Conservation (phyloP, 2,113 vertebrate genomes). For the Upupa epops region DNA sequence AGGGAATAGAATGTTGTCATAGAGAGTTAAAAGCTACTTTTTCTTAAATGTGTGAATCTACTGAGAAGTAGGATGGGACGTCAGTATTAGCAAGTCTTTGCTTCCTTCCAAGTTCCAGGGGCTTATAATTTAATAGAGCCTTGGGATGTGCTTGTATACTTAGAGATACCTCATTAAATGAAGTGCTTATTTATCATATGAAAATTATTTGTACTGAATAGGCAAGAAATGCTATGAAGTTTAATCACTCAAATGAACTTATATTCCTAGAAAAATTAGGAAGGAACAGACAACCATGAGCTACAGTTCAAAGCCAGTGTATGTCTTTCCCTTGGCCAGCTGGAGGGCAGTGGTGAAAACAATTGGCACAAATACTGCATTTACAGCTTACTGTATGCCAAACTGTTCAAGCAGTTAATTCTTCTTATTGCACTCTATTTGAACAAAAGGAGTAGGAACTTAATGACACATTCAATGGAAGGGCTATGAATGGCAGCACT, state of each 20-base stretch:
- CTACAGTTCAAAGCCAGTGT: not conserved
- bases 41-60: not conserved
- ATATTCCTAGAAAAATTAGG: not conserved
- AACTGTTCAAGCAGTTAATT: rapidly evolving
- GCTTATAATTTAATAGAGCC: not conserved
- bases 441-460: not conserved
- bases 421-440: not conserved
- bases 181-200: not conserved
- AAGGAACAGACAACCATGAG: not conserved
- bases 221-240: not conserved
- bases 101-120: not conserved
- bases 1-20: not conserved
- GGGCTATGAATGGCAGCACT: not conserved
- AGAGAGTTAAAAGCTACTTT: not conserved
- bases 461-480: not conserved
- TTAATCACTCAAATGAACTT: not conserved
- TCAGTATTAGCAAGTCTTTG: not conserved
- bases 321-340: not conserved
- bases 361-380: not conserved
- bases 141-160: not conserved
- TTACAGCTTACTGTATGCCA: not conserved
- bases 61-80: not conserved
- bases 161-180: not conserved
- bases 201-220: not conserved
- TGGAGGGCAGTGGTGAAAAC: not conserved